Conservation (phyloP, 2,797 vertebrate species). For the Acrocephalus scirpaceus region DNA sequence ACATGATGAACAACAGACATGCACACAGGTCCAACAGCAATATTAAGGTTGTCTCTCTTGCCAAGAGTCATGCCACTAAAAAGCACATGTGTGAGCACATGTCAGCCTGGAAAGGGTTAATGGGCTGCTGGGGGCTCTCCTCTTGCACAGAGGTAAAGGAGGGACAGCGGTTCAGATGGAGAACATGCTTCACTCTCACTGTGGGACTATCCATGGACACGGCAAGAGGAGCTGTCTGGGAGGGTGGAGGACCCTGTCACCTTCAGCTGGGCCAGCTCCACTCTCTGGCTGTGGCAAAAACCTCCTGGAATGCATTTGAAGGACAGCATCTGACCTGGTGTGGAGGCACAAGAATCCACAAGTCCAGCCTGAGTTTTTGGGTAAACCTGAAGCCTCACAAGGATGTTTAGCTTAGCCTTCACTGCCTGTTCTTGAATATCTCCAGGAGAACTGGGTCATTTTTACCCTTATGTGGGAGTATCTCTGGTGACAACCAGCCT, state of each 20-base stretch:
- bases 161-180: not conserved
- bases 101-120: constrained; percentile 53
- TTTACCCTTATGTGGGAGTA: not conserved
- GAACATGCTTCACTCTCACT: not conserved
- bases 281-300: not conserved
- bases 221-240: not conserved
- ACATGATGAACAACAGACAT: constrained; percentile 60
- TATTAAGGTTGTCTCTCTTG: constrained; percentile 23
- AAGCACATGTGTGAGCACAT: not conserved
- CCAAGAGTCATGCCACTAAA: constrained; percentile 47
- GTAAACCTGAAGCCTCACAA: not conserved
- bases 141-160: not conserved
- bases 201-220: accelerated
- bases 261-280: not conserved
- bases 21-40: constrained; percentile 15
- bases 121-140: not conserved
- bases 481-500: not conserved
- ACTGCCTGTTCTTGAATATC: not conserved
- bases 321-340: not conserved
- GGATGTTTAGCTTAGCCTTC: not conserved
- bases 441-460: not conserved
- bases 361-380: not conserved
- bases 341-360: not conserved
- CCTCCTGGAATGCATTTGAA: not conserved
- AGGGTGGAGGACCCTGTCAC: not conserved